Conservation (phyloP, 2,113 vertebrate species). For the Agelaius phoeniceus region DNA sequence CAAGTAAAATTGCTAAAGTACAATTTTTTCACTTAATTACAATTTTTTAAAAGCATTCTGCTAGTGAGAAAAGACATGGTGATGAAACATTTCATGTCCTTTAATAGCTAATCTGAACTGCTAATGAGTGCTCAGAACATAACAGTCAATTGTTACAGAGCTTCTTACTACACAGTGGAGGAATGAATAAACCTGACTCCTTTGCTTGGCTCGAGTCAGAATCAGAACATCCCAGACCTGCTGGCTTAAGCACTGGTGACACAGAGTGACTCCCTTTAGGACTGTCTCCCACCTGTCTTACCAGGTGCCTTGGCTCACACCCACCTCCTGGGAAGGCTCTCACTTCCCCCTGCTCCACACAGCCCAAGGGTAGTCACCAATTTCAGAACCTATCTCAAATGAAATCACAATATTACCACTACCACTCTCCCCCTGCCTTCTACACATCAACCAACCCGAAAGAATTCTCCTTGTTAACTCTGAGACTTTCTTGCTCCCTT, state of each 20-base stretch:
- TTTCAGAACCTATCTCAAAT: neutral
- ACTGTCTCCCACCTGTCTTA: neutral
- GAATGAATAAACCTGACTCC: neutral
- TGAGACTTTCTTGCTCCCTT: fast-evolving
- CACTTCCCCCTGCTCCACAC: neutral
- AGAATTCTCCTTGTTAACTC: neutral
- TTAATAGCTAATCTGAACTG: conserved; percentile 42
- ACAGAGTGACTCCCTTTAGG: neutral
- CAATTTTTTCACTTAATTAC: conserved; percentile 10
- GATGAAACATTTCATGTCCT: conserved; percentile 38
- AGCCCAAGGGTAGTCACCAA: neutral
- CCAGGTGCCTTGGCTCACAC: neutral
- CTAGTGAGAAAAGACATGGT: neutral
- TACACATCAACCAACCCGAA: neutral
- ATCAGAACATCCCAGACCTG: fast-evolving
- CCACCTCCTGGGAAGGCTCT: neutral
- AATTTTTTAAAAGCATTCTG: neutral
- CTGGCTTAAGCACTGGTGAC: fast-evolving
- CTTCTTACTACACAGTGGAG: neutral
- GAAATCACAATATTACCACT: neutral
- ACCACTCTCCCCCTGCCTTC: neutral
- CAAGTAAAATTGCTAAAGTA: neutral
- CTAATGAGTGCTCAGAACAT: conserved; percentile 10
- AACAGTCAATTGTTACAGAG: neutral
- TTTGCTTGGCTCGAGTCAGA: neutral